Evolutionary conservation across 2,888 invertebrate species (phyloP), one percentile per base, ranked within the genome.

Genomic region (Schizotus pectinicornis): DNA sequence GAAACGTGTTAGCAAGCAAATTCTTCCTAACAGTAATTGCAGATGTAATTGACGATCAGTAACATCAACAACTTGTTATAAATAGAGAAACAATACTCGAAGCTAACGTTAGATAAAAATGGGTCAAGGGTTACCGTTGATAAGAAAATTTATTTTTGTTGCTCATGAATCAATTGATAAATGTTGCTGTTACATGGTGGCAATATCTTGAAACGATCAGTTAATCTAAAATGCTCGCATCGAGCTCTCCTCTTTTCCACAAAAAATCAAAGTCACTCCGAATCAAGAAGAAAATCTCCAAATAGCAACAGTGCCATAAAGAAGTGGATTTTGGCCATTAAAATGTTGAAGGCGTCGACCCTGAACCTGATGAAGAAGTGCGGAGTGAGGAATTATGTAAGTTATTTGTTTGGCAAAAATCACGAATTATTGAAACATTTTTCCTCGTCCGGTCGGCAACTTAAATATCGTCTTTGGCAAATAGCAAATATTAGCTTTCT

Each of bases 151-250:
- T 55, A 55, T 35, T 38, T 34, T 34, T 48, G 36, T 42, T 54
- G 39, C 33, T 38, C 35, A 14, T n/a, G 38, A 31, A 42, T 42
- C 42, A 56, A 56, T 32, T 43, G 56, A 56, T 56, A 50, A 56
- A 55, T 42, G 41, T 12, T 11, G n/a, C 11, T 6, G 36, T 38
- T 41, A 14, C 14, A 39, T 22, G 30, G 30, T 11, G 14, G 30
- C 13, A 39, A 42, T 38, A 43, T n/a, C 37, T 14, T 32, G 13
- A 31, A 37, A 7, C 11, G 13, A 42, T 49, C 32, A 56, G 56
- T 56, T 39, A 14, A 45, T 46, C 45, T 35, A 56, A 56, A 51
- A 56, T 56, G 56, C 56, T 56, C 39, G 56, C 43, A 38, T 14
- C 42, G 45, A 56, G 50, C 50, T 45, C 34, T 53, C 8, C 12